A percentile compares a stretch with the other conserved stretches of the same genome.
Conservation (phyloP, 2,888 invertebrate species). For the Mythimna vitellina region DNA sequence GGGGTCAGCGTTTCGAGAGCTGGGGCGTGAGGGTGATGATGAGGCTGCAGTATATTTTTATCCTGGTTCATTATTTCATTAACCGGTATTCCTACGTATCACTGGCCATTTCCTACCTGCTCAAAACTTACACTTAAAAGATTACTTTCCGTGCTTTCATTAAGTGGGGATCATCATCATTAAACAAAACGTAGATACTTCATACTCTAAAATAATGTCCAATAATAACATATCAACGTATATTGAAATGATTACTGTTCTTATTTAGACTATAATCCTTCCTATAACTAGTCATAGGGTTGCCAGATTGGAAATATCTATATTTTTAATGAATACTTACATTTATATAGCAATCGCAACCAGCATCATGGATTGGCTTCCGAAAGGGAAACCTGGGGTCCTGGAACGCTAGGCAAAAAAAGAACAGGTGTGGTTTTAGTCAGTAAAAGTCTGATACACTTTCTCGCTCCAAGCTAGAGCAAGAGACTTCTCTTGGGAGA, state of each 20-base stretch:
- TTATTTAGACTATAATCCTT: constrained; percentile 29
- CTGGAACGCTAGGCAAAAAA: too few species aligned
- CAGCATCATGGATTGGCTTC: too few species aligned
- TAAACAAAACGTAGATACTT: background rate
- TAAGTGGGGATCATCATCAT: background rate
- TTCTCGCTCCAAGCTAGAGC: too few species aligned
- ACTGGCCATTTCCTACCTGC: background rate
- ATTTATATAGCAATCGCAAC: too few species aligned
- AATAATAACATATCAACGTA: constrained; percentile 31
- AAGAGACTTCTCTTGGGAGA: too few species aligned
- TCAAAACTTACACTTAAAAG: background rate
- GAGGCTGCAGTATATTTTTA: background rate
- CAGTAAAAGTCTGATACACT: too few species aligned
- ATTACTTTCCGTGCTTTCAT: constrained; percentile 10
- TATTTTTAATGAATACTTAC: too few species aligned
- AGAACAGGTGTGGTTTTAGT: too few species aligned
- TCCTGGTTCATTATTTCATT: constrained; percentile 15
- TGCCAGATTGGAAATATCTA: background rate
- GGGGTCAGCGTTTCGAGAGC: too few species aligned
- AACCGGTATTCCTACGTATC: background rate
- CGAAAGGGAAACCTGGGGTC: too few species aligned
- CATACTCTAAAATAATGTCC: constrained; percentile 23
- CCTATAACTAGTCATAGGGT: constrained; percentile 27
- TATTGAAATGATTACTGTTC: constrained; percentile 40
- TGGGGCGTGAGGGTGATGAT: background rate